Conservation (phyloP, 2,113 vertebrate genomes). For the Carlito syrichta region DNA sequence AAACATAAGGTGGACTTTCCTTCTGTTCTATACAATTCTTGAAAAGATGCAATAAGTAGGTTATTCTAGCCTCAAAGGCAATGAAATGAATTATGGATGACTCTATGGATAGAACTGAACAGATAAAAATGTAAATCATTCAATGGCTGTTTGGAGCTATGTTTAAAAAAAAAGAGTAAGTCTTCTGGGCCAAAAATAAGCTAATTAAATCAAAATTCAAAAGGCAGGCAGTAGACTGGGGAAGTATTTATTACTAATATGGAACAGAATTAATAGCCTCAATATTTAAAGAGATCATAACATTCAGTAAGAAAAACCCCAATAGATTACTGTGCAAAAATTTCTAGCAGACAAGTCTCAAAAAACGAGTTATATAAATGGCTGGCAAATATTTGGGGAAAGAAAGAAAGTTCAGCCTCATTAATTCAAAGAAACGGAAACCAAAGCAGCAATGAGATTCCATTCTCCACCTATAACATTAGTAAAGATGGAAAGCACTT, state of each 20-base stretch:
- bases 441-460: not conserved
- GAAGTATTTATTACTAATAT: conserved; percentile 24
- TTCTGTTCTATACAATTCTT: not conserved
- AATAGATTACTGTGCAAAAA: not conserved
- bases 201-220: conserved; percentile 57
- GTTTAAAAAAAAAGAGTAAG: not conserved
- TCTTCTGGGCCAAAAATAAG: conserved; percentile 39
- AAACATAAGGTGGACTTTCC: not conserved
- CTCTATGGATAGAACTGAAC: conserved; percentile 12
- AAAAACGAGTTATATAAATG: not conserved
- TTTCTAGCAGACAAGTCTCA: not conserved
- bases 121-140: conserved; percentile 30
- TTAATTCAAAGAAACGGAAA: not conserved
- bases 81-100: conserved; percentile 58
- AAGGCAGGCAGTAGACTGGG: not conserved
- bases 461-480: not conserved
- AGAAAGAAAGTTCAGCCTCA: not conserved
- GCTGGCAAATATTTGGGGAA: not conserved
- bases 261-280: not conserved
- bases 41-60: conserved; percentile 54
- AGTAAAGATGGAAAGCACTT: not conserved
- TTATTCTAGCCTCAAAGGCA: conserved; percentile 55
- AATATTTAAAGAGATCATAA: conserved; percentile 10
- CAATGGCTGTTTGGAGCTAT: not conserved
- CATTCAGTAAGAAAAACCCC: not conserved